Evolutionary conservation across 2,797 vertebrate genomes (phyloP).

Genomic region (Cuniculus paca): DNA sequence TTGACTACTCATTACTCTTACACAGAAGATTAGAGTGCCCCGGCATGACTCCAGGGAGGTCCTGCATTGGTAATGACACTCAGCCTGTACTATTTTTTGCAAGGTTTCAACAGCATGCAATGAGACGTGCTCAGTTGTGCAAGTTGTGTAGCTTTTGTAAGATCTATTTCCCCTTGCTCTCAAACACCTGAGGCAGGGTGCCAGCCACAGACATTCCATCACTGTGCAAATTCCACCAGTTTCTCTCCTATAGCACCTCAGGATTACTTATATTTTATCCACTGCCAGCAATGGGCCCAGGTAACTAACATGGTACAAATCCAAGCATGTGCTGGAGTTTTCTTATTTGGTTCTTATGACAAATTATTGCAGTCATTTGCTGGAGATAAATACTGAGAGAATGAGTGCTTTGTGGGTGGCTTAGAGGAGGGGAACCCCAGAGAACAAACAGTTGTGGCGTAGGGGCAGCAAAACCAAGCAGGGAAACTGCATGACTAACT

Average conservation of each 20-base stretch:
- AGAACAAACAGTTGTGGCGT: rapidly evolving
- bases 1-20: background rate
- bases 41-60: background rate
- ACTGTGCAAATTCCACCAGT: no score
- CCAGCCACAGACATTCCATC: background rate
- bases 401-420: background rate
- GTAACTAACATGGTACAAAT: background rate
- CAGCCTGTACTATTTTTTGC: background rate
- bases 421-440: background rate
- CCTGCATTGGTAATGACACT: background rate
- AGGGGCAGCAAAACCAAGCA: rapidly evolving
- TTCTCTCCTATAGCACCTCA: rapidly evolving
- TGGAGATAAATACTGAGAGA: background rate
- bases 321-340: background rate
- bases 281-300: rapidly evolving
- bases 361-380: background rate
- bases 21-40: background rate
- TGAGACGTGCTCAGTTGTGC: background rate
- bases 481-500: background rate
- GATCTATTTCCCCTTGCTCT: background rate
- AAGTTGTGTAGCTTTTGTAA: background rate
- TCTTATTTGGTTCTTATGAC: background rate
- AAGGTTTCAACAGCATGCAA: background rate
- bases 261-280: background rate
- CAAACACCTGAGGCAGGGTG: no score